These are phyloP conservation scores for Catocala fraxini DNA, from an alignment of 2,888 invertebrate genomes.

Conservation along the genomic window DNA sequence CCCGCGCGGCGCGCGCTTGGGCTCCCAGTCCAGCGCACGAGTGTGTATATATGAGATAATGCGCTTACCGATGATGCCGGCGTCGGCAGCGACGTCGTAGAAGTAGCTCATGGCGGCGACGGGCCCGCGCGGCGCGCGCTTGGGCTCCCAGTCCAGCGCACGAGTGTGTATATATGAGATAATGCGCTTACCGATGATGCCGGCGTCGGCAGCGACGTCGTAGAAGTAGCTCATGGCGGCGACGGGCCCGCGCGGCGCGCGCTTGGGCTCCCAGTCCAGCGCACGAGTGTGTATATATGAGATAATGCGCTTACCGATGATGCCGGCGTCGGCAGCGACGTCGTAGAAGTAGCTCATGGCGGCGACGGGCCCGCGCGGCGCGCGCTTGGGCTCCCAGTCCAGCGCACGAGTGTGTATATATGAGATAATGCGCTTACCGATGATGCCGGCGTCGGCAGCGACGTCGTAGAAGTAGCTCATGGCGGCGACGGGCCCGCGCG, in stretches of 20 bases:
- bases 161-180: no score
- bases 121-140: conserved; percentile 88
- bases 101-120: conserved; percentile 96
- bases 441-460: conserved; percentile 94
- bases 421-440: conserved; percentile 79
- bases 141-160: conserved; percentile 85
- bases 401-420: no score
- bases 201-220: conserved; percentile 96
- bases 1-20: conserved; percentile 89
- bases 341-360: conserved; percentile 99
- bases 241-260: conserved; percentile 88
- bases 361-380: conserved; percentile 89
- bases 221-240: conserved; percentile 97
- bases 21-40: conserved; percentile 69
- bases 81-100: conserved; percentile 96
- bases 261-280: conserved; percentile 86
- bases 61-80: conserved; percentile 90
- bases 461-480: conserved; percentile 99
- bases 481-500: conserved; percentile 89
- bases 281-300: conserved; percentile 16
- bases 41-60: no score
- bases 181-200: conserved; percentile 89
- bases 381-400: conserved; percentile 84
- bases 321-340: conserved; percentile 94
- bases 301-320: conserved; percentile 87